Evolutionary conservation across 2,797 vertebrate genomes (phyloP).

Genomic region (Acipenser oxyrinchus): DNA sequence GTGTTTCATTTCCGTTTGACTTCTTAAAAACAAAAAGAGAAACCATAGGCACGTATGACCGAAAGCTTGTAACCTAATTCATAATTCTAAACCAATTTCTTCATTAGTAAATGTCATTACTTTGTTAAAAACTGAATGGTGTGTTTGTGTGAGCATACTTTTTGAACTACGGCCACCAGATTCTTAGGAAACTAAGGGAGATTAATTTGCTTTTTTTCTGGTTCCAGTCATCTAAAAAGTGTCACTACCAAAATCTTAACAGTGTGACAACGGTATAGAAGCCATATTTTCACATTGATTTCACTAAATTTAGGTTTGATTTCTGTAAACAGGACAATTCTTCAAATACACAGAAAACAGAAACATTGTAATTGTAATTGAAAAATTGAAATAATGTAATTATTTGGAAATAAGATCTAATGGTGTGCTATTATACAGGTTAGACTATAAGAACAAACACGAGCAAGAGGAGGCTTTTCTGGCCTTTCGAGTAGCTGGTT

Average conservation of each 20-base stretch:
- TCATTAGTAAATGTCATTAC: slow-evolving; percentile 52
- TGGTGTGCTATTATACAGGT: no score
- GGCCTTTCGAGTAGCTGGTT: no score
- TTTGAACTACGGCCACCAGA: slow-evolving; percentile 23
- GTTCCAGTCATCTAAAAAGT: slow-evolving; percentile 5
- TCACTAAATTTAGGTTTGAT: no score
- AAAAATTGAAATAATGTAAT: no score
- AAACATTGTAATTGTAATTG: no score
- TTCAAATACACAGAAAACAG: no score
- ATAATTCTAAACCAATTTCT: slow-evolving; percentile 43
- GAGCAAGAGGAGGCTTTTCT: no score
- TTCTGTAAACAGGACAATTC: no score
- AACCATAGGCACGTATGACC: not conserved
- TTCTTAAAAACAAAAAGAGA: not conserved
- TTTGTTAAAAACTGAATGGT: slow-evolving; percentile 30
- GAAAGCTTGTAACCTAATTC: slow-evolving; percentile 36
- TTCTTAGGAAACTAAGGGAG: slow-evolving; percentile 3
- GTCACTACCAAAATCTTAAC: not conserved
- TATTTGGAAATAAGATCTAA: no score
- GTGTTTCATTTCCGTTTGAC: not conserved
- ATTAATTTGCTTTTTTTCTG: slow-evolving; percentile 7
- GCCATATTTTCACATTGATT: not conserved
- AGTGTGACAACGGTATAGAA: not conserved
- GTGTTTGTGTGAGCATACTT: slow-evolving; percentile 21
- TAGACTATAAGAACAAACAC: no score